phyloP scores from a whole-genome alignment of 2,113 vertebrate species.

The Telmatochromis sp. region DNA sequence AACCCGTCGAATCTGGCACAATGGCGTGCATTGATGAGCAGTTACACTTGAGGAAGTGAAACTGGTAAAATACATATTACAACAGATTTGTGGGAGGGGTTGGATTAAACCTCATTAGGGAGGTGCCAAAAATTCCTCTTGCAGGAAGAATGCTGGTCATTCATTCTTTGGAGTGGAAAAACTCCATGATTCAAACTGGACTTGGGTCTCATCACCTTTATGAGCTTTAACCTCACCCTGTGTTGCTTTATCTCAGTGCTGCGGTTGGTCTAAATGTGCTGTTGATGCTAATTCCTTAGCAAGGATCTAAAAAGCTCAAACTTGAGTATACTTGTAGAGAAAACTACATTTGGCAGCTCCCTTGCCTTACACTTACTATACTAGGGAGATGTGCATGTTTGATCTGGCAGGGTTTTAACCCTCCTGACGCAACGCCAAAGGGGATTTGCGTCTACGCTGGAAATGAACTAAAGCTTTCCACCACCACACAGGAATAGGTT shows the following conservation, averaged over 20 bases:
- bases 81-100: not conserved
- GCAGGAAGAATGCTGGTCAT: not conserved
- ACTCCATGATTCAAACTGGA: not conserved
- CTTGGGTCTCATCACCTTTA: not conserved
- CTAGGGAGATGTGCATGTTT: not conserved
- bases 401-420: not conserved
- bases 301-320: not conserved
- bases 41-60: not conserved
- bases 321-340: not conserved
- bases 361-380: not conserved
- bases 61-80: not conserved
- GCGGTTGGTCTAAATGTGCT: not conserved
- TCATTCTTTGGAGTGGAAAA: not conserved
- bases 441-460: not conserved
- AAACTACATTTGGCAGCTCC: not conserved
- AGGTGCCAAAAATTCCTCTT: not conserved
- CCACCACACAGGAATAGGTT: not conserved
- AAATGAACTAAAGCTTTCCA: not conserved
- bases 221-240: not conserved
- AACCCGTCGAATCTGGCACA: fast-evolving
- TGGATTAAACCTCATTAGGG: not conserved
- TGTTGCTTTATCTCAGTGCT: not conserved
- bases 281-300: fast-evolving
- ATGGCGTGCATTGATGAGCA: fast-evolving
- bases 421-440: not conserved